Conservation (phyloP, 2,888 invertebrate species). For the Eugnorisma glareosa region DNA sequence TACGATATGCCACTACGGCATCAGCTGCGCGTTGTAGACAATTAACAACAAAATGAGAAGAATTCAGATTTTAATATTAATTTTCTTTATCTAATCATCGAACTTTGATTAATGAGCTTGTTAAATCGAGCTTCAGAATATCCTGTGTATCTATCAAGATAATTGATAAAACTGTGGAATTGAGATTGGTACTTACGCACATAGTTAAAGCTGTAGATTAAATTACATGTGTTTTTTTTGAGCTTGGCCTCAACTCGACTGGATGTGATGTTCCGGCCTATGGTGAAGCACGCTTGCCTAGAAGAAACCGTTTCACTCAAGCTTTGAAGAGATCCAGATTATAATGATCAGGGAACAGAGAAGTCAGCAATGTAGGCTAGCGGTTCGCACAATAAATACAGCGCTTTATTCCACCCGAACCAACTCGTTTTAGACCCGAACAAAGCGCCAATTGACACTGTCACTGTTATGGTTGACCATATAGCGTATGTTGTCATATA, state of each 20-base stretch:
- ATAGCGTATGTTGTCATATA: neutral
- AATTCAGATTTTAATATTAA: conserved; percentile 27
- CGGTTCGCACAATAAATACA: too few species aligned
- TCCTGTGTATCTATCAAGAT: neutral
- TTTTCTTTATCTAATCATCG: conserved; percentile 33
- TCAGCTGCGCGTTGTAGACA: conserved; percentile 10
- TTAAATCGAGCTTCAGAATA: conserved; percentile 5
- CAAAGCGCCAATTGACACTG: too few species aligned
- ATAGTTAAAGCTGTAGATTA: conserved; percentile 23
- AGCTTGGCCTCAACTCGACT: neutral
- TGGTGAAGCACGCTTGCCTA: too few species aligned
- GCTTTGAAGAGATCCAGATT: neutral
- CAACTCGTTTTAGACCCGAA: too few species aligned
- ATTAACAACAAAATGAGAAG: conserved; percentile 25
- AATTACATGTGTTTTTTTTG: neutral
- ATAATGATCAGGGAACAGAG: neutral
- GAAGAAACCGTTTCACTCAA: too few species aligned
- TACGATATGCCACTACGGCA: neutral
- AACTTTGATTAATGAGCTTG: conserved; percentile 19
- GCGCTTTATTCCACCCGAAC: too few species aligned
- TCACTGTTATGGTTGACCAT: too few species aligned
- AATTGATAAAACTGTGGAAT: conserved; percentile 37
- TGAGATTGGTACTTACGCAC: conserved; percentile 30
- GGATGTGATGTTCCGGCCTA: neutral
- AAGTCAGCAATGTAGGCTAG: neutral